Conservation (phyloP, 2,797 vertebrate species). For the Meriones psammophilus region DNA sequence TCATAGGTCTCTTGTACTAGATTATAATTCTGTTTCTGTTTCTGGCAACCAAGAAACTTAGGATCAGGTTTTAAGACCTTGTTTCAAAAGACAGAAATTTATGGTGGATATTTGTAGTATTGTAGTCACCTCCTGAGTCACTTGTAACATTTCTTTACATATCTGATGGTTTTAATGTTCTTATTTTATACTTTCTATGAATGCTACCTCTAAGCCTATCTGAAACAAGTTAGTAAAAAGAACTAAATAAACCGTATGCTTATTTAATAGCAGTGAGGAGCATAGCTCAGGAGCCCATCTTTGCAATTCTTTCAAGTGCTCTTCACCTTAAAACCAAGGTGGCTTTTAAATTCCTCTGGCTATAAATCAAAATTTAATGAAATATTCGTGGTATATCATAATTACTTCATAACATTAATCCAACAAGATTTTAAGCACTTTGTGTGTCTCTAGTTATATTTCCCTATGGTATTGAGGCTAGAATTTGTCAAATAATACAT, state of each 20-base stretch:
- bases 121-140: neutral
- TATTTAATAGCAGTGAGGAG: neutral
- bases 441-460: neutral
- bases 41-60: constrained; percentile 5
- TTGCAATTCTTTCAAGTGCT: neutral
- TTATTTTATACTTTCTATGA: neutral
- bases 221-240: neutral
- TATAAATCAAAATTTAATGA: constrained; percentile 33
- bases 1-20: neutral
- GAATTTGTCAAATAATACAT: neutral
- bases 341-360: neutral
- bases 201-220: constrained; percentile 3
- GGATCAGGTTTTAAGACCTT: neutral
- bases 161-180: neutral
- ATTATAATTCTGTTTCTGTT: neutral
- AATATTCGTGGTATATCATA: neutral
- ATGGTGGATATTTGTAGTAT: neutral
- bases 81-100: constrained; percentile 32
- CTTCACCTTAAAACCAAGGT: neutral
- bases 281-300: neutral
- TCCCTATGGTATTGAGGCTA: neutral
- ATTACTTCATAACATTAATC: neutral
- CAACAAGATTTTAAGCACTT: neutral
- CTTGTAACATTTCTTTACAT: neutral
- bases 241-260: constrained; percentile 45